phyloP scores from a whole-genome alignment of 2,797 vertebrate species.

The Gorsachius magnificus region DNA sequence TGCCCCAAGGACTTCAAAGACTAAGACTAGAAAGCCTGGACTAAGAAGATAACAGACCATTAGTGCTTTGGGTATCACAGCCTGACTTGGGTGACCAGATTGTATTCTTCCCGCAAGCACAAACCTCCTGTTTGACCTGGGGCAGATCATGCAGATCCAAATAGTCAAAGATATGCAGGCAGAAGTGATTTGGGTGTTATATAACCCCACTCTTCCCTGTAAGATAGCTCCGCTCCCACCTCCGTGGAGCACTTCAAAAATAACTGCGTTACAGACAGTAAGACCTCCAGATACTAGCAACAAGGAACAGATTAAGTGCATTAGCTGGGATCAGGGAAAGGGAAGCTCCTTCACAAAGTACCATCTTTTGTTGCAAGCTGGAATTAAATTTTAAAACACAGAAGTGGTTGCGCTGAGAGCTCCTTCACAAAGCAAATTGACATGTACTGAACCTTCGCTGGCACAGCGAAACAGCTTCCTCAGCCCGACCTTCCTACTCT shows the following conservation, averaged over 20 bases:
- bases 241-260: not conserved
- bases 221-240: not conserved
- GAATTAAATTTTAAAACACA: not conserved
- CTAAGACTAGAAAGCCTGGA: not conserved
- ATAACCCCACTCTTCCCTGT: not conserved
- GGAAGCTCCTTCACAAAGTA: not conserved
- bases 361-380: not conserved
- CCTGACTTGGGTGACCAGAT: not conserved
- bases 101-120: not conserved
- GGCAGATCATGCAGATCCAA: not conserved
- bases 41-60: not conserved
- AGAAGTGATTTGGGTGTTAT: not conserved
- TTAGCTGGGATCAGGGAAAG: not conserved
- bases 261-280: not conserved
- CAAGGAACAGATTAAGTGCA: not conserved
- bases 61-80: not conserved
- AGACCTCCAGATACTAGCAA: not conserved
- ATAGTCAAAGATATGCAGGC: not conserved
- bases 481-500: not conserved
- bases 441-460: not conserved
- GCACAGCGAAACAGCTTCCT: not conserved
- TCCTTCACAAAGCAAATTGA: not conserved
- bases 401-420: not conserved
- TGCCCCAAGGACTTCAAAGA: not conserved
- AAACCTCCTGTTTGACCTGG: not conserved